These are phyloP conservation scores for Manis crassicaudata DNA, from an alignment of 2,797 vertebrate genomes.

Conservation along the genomic window DNA sequence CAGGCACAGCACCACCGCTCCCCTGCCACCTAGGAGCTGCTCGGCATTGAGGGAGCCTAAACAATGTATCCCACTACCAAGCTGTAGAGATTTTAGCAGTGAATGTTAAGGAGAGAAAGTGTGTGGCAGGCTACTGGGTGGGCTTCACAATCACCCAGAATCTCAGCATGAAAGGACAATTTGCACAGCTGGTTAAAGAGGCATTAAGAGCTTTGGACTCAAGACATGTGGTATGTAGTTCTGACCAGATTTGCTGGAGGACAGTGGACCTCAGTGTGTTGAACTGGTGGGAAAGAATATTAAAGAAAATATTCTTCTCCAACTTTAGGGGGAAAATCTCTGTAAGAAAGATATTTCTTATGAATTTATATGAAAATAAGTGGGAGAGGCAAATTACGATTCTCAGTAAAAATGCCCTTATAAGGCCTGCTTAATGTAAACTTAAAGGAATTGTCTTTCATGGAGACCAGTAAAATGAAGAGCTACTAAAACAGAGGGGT, in stretches of 20 bases:
- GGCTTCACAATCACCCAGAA: not conserved
- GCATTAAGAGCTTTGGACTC: not conserved
- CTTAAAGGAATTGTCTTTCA: not conserved
- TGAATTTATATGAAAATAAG: not conserved
- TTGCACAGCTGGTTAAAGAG: not conserved
- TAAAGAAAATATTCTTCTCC: not conserved
- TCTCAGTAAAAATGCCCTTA: not conserved
- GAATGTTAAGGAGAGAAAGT: not conserved
- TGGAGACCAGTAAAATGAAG: not conserved
- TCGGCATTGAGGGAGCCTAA: not conserved
- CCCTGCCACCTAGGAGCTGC: not conserved
- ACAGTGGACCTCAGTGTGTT: not conserved
- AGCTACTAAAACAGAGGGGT: not conserved
- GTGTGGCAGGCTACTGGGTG: not conserved
- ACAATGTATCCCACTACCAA: not conserved
- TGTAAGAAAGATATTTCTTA: not conserved
- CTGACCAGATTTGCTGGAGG: not conserved
- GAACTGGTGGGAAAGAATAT: not conserved
- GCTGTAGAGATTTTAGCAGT: not conserved
- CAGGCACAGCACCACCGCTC: not conserved
- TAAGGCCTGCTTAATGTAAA: not conserved
- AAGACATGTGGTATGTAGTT: not conserved
- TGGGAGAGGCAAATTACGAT: not conserved
- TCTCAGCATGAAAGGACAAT: not conserved
- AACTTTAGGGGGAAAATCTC: not conserved